phyloP scores from a whole-genome alignment of 2,888 invertebrate species.

The Eueremaeus valkanovi region DNA sequence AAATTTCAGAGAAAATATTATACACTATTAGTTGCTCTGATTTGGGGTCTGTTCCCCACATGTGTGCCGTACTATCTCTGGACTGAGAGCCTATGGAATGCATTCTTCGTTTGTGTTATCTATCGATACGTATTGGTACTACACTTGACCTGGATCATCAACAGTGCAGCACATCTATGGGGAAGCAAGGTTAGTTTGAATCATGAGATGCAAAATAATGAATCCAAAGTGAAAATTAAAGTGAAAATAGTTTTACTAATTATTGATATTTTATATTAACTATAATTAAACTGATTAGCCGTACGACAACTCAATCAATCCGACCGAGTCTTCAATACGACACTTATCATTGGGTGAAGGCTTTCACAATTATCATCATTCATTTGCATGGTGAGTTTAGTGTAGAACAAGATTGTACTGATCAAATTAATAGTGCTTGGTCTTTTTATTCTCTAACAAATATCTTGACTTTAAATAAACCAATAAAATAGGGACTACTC shows the following conservation, averaged over 20 bases:
- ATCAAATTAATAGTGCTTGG: too few species aligned
- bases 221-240: too few species aligned
- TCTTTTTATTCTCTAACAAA: too few species aligned
- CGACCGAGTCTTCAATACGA: slow-evolving; percentile 58
- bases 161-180: slow-evolving; percentile 61
- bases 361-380: slow-evolving; percentile 41
- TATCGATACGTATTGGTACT: slow-evolving; percentile 54
- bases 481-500: too few species aligned
- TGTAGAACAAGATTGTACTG: too few species aligned
- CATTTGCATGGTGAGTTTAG: too few species aligned
- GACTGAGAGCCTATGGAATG: slow-evolving; percentile 53
- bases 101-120: slow-evolving; percentile 52
- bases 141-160: slow-evolving; percentile 56
- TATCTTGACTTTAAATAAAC: too few species aligned
- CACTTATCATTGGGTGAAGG: slow-evolving; percentile 33
- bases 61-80: slow-evolving; percentile 55
- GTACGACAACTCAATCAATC: slow-evolving; percentile 61
- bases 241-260: too few species aligned
- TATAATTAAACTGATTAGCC: too few species aligned
- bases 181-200: too few species aligned
- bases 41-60: slow-evolving; percentile 55
- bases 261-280: too few species aligned
- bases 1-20: slow-evolving; percentile 56
- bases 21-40: slow-evolving; percentile 52
- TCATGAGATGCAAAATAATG: too few species aligned